Conservation (phyloP, 2,888 invertebrate genomes). For the Syrphus vitripennis region DNA sequence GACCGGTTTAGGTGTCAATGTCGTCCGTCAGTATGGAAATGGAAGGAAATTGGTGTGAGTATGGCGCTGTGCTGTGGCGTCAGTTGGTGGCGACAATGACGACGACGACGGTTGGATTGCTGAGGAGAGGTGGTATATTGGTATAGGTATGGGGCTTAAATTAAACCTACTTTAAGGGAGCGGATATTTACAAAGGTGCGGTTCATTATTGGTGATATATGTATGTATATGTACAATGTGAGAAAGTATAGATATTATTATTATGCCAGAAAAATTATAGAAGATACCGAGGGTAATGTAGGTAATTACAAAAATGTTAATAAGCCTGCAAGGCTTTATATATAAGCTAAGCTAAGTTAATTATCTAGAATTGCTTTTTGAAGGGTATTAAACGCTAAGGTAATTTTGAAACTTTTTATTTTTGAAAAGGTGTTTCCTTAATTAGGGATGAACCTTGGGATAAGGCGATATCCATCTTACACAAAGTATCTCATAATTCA, state of each 20-base stretch:
- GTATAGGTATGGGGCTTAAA: background rate
- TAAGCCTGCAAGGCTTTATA: background rate
- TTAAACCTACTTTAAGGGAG: conserved; percentile 61
- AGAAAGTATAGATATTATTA: conserved; percentile 1
- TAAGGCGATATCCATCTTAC: background rate
- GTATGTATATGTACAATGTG: background rate
- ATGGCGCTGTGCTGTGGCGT: conserved; percentile 11
- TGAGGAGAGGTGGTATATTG: background rate
- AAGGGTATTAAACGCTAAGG: background rate
- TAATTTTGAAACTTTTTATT: background rate
- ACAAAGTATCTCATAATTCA: no score
- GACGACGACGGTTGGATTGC: background rate
- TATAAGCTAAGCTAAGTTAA: background rate
- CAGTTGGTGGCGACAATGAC: background rate
- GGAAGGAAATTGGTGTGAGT: background rate
- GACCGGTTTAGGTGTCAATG: conserved; percentile 12
- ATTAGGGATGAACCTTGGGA: background rate
- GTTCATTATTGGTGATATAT: conserved; percentile 9
- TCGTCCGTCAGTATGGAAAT: background rate
- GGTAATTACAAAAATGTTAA: conserved; percentile 8
- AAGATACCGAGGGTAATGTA: background rate
- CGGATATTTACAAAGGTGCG: conserved; percentile 61
- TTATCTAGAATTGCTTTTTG: background rate
- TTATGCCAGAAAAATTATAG: background rate
- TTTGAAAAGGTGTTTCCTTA: background rate